Conservation (phyloP, 1,140 invertebrate species). For the Aphelinus certus region DNA sequence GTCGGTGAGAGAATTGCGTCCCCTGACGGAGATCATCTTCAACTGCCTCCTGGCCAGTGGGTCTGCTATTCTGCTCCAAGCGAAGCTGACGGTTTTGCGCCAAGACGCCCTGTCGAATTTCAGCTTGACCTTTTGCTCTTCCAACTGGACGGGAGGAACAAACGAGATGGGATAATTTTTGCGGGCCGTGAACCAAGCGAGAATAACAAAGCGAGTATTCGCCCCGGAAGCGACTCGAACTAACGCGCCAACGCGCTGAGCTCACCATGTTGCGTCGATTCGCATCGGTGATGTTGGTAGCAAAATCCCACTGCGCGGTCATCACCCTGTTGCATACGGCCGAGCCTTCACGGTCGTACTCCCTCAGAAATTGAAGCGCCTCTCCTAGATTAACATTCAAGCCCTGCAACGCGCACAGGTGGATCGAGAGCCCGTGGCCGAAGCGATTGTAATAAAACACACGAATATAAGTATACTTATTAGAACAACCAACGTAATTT, state of each 20-base stretch:
- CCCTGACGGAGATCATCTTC: slow-evolving; percentile 74
- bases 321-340: slow-evolving; percentile 77
- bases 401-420: slow-evolving; percentile 65
- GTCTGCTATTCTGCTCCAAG: slow-evolving; percentile 75
- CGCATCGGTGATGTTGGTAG: slow-evolving; percentile 79
- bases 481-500: not conserved
- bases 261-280: slow-evolving; percentile 76
- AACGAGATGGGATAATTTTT: not conserved
- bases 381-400: slow-evolving; percentile 76
- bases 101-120: slow-evolving; percentile 81
- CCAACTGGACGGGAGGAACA: slow-evolving; percentile 59
- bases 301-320: slow-evolving; percentile 79
- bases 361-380: slow-evolving; percentile 75
- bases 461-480: not conserved
- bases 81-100: slow-evolving; percentile 75
- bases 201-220: too few species aligned
- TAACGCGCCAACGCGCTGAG: not conserved
- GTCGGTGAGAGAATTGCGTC: slow-evolving; percentile 77
- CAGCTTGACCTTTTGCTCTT: slow-evolving; percentile 74
- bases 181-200: too few species aligned
- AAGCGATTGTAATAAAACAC: not conserved
- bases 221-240: too few species aligned
- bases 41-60: slow-evolving; percentile 75
- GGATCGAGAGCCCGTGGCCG: not conserved
- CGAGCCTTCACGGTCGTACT: slow-evolving; percentile 78